Percentiles rank a stretch among this genome's conserved stretches.
These are phyloP conservation scores for Aquatica leii DNA, from an alignment of 2,888 invertebrate species.

Conservation along the genomic window DNA sequence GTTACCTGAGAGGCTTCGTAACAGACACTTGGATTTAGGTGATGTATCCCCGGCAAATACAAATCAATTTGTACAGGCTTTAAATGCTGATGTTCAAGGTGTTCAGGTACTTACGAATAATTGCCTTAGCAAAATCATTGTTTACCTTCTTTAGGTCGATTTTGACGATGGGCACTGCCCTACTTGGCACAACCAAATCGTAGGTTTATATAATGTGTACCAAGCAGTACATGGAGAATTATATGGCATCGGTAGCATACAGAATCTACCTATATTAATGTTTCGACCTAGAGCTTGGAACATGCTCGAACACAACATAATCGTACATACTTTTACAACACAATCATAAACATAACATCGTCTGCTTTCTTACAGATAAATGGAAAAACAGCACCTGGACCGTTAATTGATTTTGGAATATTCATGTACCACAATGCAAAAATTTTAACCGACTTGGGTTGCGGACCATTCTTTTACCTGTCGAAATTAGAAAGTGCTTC, in stretches of 20 bases:
- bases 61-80: constrained; percentile 65
- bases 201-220: constrained; percentile 69
- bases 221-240: constrained; percentile 65
- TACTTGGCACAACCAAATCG: constrained; percentile 73
- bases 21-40: constrained; percentile 71
- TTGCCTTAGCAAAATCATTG: not conserved
- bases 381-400: constrained; percentile 69
- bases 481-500: constrained; percentile 72
- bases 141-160: constrained; percentile 65
- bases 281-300: constrained; percentile 78
- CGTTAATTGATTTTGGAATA: constrained; percentile 74
- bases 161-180: constrained; percentile 80
- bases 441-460: constrained; percentile 63
- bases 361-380: constrained; percentile 61
- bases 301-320: constrained; percentile 72
- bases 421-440: constrained; percentile 72
- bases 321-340: too few species aligned
- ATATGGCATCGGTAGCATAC: constrained; percentile 63
- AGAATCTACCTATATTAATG: constrained; percentile 69
- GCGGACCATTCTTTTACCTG: constrained; percentile 76
- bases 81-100: constrained; percentile 67
- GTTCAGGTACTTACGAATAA: constrained; percentile 61
- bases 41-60: constrained; percentile 71
- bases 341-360: not conserved
- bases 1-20: constrained; percentile 64